A percentile compares a stretch with the other conserved stretches of the same genome.
Conservation (phyloP, 2,113 vertebrate species). For the Amazona guildingii region DNA sequence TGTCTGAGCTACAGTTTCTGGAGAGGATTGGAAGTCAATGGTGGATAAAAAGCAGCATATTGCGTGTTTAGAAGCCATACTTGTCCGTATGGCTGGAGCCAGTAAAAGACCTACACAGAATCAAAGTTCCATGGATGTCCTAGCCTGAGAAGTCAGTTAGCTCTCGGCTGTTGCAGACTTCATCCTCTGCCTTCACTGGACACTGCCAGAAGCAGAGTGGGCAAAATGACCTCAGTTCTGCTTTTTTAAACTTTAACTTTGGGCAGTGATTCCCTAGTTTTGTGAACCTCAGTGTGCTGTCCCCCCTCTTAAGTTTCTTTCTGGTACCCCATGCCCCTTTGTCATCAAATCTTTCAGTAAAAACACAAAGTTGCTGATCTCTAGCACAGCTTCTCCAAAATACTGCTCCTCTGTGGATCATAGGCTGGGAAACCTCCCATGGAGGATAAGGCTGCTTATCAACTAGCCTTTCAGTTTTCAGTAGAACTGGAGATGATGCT, state of each 20-base stretch:
- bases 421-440: not conserved
- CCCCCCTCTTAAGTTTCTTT: not conserved
- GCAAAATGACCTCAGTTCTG: not conserved
- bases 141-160: not conserved
- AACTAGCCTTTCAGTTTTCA: not conserved
- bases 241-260: not conserved
- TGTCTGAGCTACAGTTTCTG: not conserved
- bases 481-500: not conserved
- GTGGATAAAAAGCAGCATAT: not conserved
- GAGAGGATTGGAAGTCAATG: not conserved
- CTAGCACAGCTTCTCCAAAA: not conserved
- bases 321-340: not conserved
- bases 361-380: not conserved
- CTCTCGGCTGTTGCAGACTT: not conserved
- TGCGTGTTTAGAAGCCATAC: not conserved
- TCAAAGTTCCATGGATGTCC: not conserved
- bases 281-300: not conserved
- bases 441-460: not conserved
- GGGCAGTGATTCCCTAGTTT: not conserved
- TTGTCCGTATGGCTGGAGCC: not conserved
- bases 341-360: not conserved
- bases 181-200: not conserved
- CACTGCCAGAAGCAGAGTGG: not conserved
- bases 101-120: not conserved
- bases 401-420: not conserved